phyloP scores from a whole-genome alignment of 1,140 invertebrate genomes.

The Drosophila erecta region DNA sequence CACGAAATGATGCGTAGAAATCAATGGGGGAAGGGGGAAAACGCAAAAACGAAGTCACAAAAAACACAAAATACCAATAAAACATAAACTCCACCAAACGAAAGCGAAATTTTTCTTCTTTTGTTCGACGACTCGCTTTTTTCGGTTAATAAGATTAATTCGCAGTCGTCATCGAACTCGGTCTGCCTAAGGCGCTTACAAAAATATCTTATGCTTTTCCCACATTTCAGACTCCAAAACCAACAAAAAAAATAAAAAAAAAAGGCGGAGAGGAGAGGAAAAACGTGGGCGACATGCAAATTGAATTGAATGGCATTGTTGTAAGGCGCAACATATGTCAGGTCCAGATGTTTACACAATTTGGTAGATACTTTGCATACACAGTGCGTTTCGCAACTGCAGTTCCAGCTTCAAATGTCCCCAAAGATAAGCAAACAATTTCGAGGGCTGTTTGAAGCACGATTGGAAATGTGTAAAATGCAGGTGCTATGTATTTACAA shows the following conservation, averaged over 20 bases:
- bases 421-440: conserved; percentile 1
- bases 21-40: not conserved
- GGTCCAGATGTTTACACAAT: conserved; percentile 46
- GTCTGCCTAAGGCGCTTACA: conserved; percentile 32
- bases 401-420: conserved; percentile 5
- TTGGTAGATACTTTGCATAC: conserved; percentile 38
- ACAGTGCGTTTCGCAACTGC: conserved; percentile 30
- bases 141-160: conserved; percentile 64
- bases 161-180: conserved; percentile 44
- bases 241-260: not conserved
- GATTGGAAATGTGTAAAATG: not conserved
- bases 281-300: conserved; percentile 64
- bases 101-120: conserved; percentile 51
- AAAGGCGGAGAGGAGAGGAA: not conserved
- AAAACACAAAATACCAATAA: conserved; percentile 14
- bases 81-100: conserved; percentile 35
- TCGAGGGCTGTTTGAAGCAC: not conserved
- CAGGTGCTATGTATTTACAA: not conserved
- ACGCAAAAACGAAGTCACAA: conserved; percentile 5
- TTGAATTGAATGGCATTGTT: conserved; percentile 56
- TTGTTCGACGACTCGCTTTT: conserved; percentile 37
- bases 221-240: conserved; percentile 5
- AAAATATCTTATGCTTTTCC: conserved; percentile 58
- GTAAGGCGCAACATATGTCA: conserved; percentile 39
- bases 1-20: conserved; percentile 8